Conservation (phyloP, 2,888 invertebrate species). For the Margaritifera margaritifera region DNA sequence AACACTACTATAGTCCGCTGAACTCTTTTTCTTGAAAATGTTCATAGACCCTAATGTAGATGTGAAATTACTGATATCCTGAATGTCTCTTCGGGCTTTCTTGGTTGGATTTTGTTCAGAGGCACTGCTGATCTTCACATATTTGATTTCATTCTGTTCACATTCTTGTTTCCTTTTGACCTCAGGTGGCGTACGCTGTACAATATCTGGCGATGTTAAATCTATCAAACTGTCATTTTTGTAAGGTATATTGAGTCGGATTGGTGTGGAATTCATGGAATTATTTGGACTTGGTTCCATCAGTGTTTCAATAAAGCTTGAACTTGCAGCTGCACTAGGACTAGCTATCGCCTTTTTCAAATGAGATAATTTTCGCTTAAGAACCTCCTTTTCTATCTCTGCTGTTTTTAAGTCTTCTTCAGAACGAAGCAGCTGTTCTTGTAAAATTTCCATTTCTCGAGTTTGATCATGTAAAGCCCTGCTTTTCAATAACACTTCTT, state of each 20-base stretch:
- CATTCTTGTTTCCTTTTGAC: slow-evolving; percentile 13
- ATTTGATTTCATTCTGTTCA: slow-evolving; percentile 47
- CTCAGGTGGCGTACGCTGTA: neutral
- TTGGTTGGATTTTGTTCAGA: slow-evolving; percentile 38
- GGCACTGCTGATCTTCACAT: slow-evolving; percentile 52
- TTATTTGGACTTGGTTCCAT: slow-evolving; percentile 46
- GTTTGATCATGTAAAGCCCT: slow-evolving; percentile 39
- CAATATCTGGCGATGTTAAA: slow-evolving; percentile 9
- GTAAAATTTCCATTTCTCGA: slow-evolving; percentile 28
- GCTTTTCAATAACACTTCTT: slow-evolving; percentile 41
- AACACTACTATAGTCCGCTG: slow-evolving; percentile 37
- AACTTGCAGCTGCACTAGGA: slow-evolving; percentile 36
- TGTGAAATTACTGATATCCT: slow-evolving; percentile 22
- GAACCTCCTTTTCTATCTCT: slow-evolving; percentile 48
- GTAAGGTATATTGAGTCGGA: slow-evolving; percentile 23
- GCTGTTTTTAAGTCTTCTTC: slow-evolving; percentile 56
- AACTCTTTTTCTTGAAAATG: slow-evolving; percentile 56
- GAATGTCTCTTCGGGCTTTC: slow-evolving; percentile 23
- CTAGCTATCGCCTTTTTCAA: slow-evolving; percentile 39
- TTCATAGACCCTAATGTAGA: slow-evolving; percentile 37
- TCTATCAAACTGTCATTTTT: slow-evolving; percentile 27
- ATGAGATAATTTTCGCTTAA: slow-evolving; percentile 40
- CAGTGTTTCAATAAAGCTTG: slow-evolving; percentile 51
- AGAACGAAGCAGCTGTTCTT: slow-evolving; percentile 48
- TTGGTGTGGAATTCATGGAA: slow-evolving; percentile 40